These are phyloP conservation scores for Biston betularia DNA, from an alignment of 2,888 invertebrate genomes.

Conservation along the genomic window DNA sequence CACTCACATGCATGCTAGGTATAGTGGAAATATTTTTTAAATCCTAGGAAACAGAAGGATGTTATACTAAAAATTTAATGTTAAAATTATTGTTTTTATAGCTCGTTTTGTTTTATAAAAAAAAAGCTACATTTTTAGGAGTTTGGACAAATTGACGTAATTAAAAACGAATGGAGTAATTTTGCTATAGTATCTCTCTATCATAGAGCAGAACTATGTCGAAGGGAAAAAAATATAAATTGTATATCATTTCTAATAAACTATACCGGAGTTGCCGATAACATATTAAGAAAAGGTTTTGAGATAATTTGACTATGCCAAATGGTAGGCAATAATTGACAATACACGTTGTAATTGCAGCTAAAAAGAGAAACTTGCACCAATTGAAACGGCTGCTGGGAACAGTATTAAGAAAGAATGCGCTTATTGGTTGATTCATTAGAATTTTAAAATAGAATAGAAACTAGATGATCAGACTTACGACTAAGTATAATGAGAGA, in stretches of 20 bases:
- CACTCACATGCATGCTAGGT: constrained; percentile 37
- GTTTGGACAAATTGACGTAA: too few species aligned
- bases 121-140: too few species aligned
- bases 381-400: constrained; percentile 36
- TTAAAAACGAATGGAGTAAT: too few species aligned
- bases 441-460: constrained; percentile 51
- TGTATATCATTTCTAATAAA: too few species aligned
- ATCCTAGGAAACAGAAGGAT: background rate
- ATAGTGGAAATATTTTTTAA: constrained; percentile 33
- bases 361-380: constrained; percentile 29
- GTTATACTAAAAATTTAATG: background rate
- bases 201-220: too few species aligned
- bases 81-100: too few species aligned
- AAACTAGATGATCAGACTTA: constrained; percentile 24
- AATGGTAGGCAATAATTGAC: constrained; percentile 18
- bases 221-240: too few species aligned
- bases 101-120: too few species aligned
- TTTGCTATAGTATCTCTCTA: too few species aligned
- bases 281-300: background rate
- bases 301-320: constrained; percentile 1
- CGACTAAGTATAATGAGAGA: constrained; percentile 1
- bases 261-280: background rate
- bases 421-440: constrained; percentile 44
- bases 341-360: constrained; percentile 14
- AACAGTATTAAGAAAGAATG: constrained; percentile 45